Conservation (phyloP, 2,113 vertebrate genomes). For the Tylochromis polylepis region DNA sequence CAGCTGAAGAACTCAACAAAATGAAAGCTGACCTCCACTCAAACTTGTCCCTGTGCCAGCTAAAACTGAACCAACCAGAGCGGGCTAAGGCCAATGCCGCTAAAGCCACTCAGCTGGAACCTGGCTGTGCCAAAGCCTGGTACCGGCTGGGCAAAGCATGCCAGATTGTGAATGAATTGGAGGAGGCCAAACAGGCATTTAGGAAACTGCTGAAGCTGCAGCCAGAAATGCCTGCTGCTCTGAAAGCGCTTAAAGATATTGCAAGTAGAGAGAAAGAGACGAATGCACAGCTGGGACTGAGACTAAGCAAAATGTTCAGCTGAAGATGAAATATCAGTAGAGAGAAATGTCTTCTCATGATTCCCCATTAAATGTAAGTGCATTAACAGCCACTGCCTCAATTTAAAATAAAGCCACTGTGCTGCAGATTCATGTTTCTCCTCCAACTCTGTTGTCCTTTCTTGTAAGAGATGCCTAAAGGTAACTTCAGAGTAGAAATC, state of each 20-base stretch:
- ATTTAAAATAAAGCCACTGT: not conserved
- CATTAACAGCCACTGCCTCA: not conserved
- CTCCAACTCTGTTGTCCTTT: not conserved
- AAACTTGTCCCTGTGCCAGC: constrained; percentile 85
- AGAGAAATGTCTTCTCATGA: not conserved
- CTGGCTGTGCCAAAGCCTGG: constrained; percentile 78
- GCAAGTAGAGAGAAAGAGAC: constrained; percentile 68
- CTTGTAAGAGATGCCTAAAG: not conserved
- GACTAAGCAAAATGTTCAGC: constrained; percentile 83
- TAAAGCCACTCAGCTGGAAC: constrained; percentile 77
- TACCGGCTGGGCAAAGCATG: constrained; percentile 83
- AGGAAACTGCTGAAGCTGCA: constrained; percentile 76
- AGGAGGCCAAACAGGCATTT: constrained; percentile 75
- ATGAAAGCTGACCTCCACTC: constrained; percentile 77
- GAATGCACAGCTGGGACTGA: constrained; percentile 75
- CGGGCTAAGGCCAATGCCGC: constrained; percentile 75
- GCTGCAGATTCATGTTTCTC: not conserved
- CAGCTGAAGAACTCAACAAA: constrained; percentile 58
- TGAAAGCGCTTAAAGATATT: constrained; percentile 77
- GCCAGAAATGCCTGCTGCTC: constrained; percentile 78
- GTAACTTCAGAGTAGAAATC: not conserved
- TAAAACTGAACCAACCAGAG: constrained; percentile 75
- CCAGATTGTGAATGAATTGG: constrained; percentile 78
- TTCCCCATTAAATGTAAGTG: not conserved
- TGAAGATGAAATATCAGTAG: not conserved